Evolutionary conservation across 2,797 vertebrate species (phyloP).

Genomic region (Gobio occitaniae): DNA sequence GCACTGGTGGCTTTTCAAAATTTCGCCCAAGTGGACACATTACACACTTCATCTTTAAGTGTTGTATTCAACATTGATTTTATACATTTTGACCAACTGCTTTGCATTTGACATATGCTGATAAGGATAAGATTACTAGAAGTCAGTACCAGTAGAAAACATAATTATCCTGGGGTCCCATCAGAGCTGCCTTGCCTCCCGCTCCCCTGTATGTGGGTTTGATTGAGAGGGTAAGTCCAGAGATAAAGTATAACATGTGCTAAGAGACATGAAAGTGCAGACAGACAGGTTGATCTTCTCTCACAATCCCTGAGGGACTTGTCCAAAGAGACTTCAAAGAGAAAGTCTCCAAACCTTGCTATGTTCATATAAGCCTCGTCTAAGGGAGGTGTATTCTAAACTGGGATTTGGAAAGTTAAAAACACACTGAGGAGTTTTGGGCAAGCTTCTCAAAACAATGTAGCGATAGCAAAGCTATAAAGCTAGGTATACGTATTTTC

Average conservation of each 20-base stretch:
- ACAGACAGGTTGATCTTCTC: conserved; percentile 26
- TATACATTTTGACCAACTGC: neutral
- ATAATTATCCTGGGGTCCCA: neutral
- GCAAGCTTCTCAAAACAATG: too few species aligned
- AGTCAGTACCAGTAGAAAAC: neutral
- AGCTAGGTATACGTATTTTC: neutral
- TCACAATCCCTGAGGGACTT: conserved; percentile 5
- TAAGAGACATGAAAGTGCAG: conserved; percentile 24
- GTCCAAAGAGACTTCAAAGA: conserved; percentile 8
- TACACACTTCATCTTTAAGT: neutral
- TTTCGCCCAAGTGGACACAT: neutral
- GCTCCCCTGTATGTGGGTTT: conserved; percentile 4
- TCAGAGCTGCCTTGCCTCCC: conserved; percentile 1
- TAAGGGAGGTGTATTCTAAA: conserved; percentile 28
- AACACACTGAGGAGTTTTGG: too few species aligned
- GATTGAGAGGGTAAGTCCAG: neutral
- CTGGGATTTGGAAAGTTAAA: neutral
- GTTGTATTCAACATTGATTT: neutral
- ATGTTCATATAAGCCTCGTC: conserved; percentile 16
- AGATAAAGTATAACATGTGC: conserved; percentile 25
- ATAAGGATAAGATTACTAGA: neutral
- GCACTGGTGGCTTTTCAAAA: too few species aligned
- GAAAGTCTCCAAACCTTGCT: conserved; percentile 24
- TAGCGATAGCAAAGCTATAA: neutral
- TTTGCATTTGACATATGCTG: neutral